Percentiles rank a stretch among this genome's conserved stretches.
phyloP scores from a whole-genome alignment of 2,113 vertebrate species.

The Ictalurus furcatus region DNA sequence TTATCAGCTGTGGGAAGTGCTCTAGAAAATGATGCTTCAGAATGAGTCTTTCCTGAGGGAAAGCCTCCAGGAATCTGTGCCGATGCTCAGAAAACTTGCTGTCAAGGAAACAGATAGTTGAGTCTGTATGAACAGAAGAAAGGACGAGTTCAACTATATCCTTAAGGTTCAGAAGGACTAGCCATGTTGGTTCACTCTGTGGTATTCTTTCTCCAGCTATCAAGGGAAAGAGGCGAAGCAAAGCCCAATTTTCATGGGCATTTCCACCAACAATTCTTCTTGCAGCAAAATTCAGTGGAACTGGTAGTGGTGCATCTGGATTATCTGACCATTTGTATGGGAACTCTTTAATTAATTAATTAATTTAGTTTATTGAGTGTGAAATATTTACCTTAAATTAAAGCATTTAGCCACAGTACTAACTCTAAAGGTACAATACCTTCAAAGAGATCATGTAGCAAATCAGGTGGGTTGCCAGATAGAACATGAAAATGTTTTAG shows the following conservation, averaged over 20 bases:
- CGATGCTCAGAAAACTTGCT: constrained; percentile 31
- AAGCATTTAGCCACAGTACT: constrained; percentile 33
- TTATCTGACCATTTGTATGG: not conserved
- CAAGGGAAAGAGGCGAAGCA: constrained; percentile 1
- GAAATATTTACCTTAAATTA: constrained; percentile 29
- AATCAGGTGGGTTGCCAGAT: constrained; percentile 32
- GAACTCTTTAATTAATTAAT: too few species aligned
- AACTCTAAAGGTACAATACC: constrained; percentile 36
- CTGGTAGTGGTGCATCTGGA: constrained; percentile 1
- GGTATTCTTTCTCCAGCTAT: constrained; percentile 29
- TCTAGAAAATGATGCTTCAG: constrained; percentile 9
- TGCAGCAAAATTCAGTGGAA: too few species aligned
- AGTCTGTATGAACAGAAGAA: too few species aligned
- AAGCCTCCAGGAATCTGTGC: not conserved
- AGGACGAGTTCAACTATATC: too few species aligned
- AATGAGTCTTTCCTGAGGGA: constrained; percentile 21
- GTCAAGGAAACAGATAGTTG: constrained; percentile 30
- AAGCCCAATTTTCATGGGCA: too few species aligned
- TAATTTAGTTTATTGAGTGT: too few species aligned
- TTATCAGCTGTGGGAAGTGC: too few species aligned
- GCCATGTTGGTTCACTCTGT: not conserved
- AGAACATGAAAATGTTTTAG: not conserved
- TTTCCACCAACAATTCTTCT: too few species aligned
- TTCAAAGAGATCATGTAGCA: not conserved
- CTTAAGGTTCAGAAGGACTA: too few species aligned